phyloP scores from a whole-genome alignment of 2,113 vertebrate genomes.

The Clupea harengus region DNA sequence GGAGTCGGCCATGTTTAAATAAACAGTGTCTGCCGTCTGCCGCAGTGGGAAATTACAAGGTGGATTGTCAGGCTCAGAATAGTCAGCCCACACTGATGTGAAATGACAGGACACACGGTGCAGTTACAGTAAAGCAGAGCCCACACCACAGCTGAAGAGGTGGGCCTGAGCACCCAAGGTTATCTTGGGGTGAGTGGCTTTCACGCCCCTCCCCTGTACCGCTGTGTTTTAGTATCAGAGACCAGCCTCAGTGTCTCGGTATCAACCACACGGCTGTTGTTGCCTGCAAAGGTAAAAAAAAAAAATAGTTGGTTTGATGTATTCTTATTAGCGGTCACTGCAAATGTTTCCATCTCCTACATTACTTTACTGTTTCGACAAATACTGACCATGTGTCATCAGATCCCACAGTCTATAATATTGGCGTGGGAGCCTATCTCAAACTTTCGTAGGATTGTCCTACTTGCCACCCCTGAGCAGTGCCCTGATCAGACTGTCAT shows the following conservation, averaged over 20 bases:
- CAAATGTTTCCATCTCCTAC: too few species aligned
- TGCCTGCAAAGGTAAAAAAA: too few species aligned
- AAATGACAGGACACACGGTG: constrained; percentile 4
- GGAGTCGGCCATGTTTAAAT: constrained; percentile 3
- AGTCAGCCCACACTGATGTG: neutral
- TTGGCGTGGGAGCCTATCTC: too few species aligned
- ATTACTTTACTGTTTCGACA: too few species aligned
- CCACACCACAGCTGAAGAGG: neutral
- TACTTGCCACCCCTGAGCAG: neutral
- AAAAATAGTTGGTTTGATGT: too few species aligned
- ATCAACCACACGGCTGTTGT: too few species aligned
- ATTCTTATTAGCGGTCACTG: too few species aligned
- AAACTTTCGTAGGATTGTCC: too few species aligned
- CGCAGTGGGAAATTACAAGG: neutral
- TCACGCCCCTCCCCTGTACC: neutral
- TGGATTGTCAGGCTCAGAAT: neutral
- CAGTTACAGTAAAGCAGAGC: neutral
- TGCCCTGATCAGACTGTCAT: neutral
- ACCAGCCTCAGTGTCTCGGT: neutral
- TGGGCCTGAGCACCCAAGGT: neutral
- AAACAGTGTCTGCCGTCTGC: neutral
- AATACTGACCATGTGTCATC: too few species aligned
- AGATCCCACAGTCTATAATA: too few species aligned
- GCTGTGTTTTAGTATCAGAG: neutral
- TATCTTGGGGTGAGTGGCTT: constrained; percentile 1